These are phyloP conservation scores for Tetraneura akinire DNA, from an alignment of 1,140 invertebrate genomes.

Conservation along the genomic window DNA sequence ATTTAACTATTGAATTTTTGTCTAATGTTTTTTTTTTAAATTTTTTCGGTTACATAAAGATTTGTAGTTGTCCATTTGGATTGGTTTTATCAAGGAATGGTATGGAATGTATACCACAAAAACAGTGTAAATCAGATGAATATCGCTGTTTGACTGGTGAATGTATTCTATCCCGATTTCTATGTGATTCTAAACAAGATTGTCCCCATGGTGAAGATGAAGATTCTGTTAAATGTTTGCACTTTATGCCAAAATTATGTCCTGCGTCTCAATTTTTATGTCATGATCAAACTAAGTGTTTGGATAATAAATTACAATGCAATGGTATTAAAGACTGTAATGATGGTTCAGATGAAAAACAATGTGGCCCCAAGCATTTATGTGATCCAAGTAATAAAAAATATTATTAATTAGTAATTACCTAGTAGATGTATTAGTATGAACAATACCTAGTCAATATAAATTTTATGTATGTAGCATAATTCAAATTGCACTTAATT, in stretches of 20 bases:
- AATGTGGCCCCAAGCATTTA: neutral
- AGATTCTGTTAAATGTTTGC: slow-evolving; percentile 57
- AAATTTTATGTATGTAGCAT: too few relatives aligned
- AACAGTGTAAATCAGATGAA: slow-evolving; percentile 54
- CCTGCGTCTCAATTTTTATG: slow-evolving; percentile 64
- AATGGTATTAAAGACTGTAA: slow-evolving; percentile 54
- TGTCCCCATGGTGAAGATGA: slow-evolving; percentile 68
- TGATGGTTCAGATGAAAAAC: slow-evolving; percentile 56
- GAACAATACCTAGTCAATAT: neutral
- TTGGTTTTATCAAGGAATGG: slow-evolving; percentile 61
- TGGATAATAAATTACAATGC: slow-evolving; percentile 53
- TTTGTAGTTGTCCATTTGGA: slow-evolving; percentile 68
- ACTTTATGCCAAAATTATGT: slow-evolving; percentile 57
- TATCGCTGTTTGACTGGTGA: slow-evolving; percentile 56
- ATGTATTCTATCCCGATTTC: slow-evolving; percentile 54
- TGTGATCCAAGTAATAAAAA: slow-evolving; percentile 36
- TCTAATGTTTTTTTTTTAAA: too few relatives aligned
- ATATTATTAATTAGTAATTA: neutral
- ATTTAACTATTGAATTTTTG: slow-evolving; percentile 18
- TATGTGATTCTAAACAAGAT: slow-evolving; percentile 66
- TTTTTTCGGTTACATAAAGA: slow-evolving; percentile 54
- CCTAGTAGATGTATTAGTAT: neutral
- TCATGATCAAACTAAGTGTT: slow-evolving; percentile 60
- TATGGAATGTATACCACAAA: slow-evolving; percentile 60
- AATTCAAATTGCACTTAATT: too few relatives aligned